phyloP scores from a whole-genome alignment of 2,888 invertebrate species.

The Trichopoda pennipes region DNA sequence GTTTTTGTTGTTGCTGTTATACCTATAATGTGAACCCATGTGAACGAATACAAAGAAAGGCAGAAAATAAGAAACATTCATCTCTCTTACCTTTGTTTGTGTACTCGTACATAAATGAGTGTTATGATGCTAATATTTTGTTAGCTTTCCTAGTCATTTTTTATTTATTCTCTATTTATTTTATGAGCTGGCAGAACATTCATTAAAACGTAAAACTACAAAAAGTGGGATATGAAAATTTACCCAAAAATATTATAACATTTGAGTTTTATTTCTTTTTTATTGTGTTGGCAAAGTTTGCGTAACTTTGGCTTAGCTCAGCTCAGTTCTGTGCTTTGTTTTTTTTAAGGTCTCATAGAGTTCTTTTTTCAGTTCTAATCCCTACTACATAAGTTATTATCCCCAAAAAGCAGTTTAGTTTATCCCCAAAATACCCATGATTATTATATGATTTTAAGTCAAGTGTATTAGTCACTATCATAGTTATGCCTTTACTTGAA shows the following conservation, averaged over 20 bases:
- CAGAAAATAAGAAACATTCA: conserved; percentile 43
- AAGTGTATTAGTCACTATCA: too few relatives aligned
- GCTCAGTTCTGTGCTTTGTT: too few relatives aligned
- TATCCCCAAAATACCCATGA: too few relatives aligned
- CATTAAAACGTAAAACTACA: conserved; percentile 32
- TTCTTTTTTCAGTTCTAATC: too few relatives aligned
- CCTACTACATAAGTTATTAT: too few relatives aligned
- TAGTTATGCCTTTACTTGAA: too few relatives aligned
- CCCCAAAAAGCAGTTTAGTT: too few relatives aligned
- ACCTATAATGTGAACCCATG: conserved; percentile 20
- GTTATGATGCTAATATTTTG: conserved; percentile 20
- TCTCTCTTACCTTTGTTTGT: conserved; percentile 46
- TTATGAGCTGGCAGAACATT: conserved; percentile 25
- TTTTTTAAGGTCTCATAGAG: too few relatives aligned
- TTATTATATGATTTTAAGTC: too few relatives aligned
- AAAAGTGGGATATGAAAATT: conserved; percentile 33
- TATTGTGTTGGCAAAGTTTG: conserved; percentile 27
- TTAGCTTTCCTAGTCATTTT: conserved; percentile 17
- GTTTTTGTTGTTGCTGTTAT: conserved; percentile 38
- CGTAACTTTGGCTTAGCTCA: conserved; percentile 43
- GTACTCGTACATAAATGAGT: conserved; percentile 20
- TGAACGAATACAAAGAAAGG: conserved; percentile 18
- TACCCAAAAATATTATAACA: conserved; percentile 25
- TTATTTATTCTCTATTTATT: conserved; percentile 56
- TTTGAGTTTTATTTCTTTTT: conserved; percentile 43